These are phyloP conservation scores for Parauchenoglanis ngamensis DNA, from an alignment of 2,797 vertebrate genomes.

Conservation along the genomic window DNA sequence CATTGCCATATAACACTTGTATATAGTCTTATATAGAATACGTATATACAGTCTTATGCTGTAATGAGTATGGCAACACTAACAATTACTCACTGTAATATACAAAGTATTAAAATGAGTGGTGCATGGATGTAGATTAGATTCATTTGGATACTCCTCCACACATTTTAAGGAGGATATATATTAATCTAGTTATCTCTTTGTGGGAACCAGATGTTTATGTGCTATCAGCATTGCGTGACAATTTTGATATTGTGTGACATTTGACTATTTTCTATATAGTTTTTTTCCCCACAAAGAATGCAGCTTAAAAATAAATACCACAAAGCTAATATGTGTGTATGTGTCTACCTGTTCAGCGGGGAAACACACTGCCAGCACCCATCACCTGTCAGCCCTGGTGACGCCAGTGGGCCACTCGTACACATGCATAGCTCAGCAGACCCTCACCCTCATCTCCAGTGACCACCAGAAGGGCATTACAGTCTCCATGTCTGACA, in stretches of 20 bases:
- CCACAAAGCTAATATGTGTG: neutral
- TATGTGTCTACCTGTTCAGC: constrained; percentile 68
- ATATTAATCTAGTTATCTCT: neutral
- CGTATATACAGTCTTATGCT: neutral
- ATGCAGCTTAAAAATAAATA: neutral
- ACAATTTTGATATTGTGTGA: neutral
- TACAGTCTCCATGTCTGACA: constrained; percentile 85
- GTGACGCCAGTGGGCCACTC: constrained; percentile 89
- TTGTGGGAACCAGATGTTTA: neutral
- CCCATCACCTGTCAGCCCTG: constrained; percentile 85
- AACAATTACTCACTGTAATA: neutral
- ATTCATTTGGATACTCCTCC: neutral
- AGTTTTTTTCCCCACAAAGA: neutral
- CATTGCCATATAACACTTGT: neutral
- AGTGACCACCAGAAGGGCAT: constrained; percentile 92
- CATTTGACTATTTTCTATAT: too few species aligned
- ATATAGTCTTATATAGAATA: neutral
- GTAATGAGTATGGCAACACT: neutral
- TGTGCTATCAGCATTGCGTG: neutral
- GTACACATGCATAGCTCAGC: constrained; percentile 86
- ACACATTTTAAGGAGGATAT: neutral
- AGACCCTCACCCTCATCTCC: constrained; percentile 89
- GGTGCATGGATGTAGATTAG: neutral
- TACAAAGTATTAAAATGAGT: neutral
- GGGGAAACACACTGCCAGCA: constrained; percentile 89